A percentile compares a stretch with the other conserved stretches of the same genome.
Conservation (phyloP, 2,113 vertebrate species). For the Lutjanus erythropterus region DNA sequence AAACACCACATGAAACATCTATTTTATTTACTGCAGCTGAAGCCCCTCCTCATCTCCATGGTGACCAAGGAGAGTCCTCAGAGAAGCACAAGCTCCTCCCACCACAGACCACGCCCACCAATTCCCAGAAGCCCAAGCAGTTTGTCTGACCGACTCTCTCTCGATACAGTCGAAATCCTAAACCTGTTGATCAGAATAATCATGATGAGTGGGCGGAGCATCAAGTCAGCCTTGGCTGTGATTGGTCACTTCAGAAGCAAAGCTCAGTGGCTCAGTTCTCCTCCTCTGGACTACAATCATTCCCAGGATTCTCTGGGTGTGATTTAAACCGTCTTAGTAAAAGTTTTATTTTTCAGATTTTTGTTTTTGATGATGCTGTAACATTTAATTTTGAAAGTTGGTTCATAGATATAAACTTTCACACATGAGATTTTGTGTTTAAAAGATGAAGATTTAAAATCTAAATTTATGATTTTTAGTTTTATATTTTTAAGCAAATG, state of each 20-base stretch:
- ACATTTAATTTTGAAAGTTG: neutral
- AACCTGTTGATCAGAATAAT: too few relatives aligned
- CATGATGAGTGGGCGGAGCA: neutral
- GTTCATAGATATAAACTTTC: neutral
- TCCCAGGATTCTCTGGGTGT: neutral
- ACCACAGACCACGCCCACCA: conserved; percentile 22
- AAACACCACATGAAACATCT: neutral
- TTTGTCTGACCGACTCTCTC: conserved; percentile 23
- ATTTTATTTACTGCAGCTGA: conserved; percentile 9
- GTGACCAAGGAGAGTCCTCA: conserved; percentile 6
- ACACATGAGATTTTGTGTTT: neutral
- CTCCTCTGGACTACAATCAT: neutral
- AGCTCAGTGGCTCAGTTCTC: neutral
- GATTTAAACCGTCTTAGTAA: neutral
- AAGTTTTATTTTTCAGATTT: neutral
- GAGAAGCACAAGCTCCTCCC: conserved; percentile 44
- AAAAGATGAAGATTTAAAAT: too few relatives aligned
- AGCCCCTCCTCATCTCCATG: neutral
- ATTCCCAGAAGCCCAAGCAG: conserved; percentile 31
- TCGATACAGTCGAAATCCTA: too few relatives aligned
- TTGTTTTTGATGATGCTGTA: neutral
- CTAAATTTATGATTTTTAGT: too few relatives aligned
- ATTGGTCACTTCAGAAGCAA: neutral
- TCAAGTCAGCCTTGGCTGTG: neutral
- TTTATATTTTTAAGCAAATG: neutral